A percentile compares a stretch with the other conserved stretches of the same genome.
These are phyloP conservation scores for Paraescarpia echinospica DNA, from an alignment of 1,140 invertebrate genomes.

Conservation along the genomic window DNA sequence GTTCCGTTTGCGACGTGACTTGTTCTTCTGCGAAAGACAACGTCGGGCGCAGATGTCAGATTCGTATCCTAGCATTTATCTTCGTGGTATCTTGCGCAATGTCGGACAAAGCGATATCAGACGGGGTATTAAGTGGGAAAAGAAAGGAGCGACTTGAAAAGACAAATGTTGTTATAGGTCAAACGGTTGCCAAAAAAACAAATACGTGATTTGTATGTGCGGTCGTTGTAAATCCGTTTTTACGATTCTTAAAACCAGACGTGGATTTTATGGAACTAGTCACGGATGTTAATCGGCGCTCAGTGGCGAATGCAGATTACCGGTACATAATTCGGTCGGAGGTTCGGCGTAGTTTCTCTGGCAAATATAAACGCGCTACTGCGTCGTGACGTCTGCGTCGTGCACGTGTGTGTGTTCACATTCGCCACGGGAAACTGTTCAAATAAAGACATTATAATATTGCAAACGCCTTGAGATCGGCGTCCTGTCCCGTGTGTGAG, in stretches of 20 bases:
- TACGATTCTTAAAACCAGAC: background rate
- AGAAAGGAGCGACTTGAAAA: background rate
- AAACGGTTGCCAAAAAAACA: background rate
- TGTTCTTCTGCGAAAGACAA: background rate
- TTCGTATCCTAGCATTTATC: background rate
- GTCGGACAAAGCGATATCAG: background rate
- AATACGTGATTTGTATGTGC: background rate
- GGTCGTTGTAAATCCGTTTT: background rate
- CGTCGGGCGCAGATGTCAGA: background rate
- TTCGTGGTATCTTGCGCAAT: background rate
- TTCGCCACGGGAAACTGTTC: too few relatives aligned
- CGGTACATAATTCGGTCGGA: too few relatives aligned
- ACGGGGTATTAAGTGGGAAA: too few relatives aligned
- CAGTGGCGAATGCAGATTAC: too few relatives aligned
- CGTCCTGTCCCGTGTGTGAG: too few relatives aligned
- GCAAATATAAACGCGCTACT: too few relatives aligned
- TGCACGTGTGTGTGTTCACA: too few relatives aligned
- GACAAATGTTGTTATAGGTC: background rate
- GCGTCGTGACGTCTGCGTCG: too few relatives aligned
- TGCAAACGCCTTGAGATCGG: too few relatives aligned
- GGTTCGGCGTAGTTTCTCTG: too few relatives aligned
- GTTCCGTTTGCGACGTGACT: background rate
- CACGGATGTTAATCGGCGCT: background rate
- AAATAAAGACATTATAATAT: too few relatives aligned
- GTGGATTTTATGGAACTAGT: background rate